A percentile compares a stretch with the other conserved stretches of the same genome.
These are phyloP conservation scores for Ptyas mucosa DNA, from an alignment of 2,113 vertebrate species.

Conservation along the genomic window DNA sequence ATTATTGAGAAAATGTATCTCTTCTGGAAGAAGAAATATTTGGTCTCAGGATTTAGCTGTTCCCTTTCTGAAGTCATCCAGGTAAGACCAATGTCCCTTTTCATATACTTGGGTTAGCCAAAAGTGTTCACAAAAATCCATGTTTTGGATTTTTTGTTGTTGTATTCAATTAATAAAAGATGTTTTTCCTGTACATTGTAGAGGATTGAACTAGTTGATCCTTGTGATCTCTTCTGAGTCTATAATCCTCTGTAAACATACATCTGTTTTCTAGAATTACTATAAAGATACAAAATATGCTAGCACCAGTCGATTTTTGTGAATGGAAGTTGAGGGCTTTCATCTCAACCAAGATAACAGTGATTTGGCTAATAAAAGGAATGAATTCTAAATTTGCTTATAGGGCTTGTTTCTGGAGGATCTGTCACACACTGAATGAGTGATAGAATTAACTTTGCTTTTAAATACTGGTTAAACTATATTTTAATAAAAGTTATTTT, in stretches of 20 bases:
- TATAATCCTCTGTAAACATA: neutral
- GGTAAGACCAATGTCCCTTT: neutral
- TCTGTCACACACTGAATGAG: no score
- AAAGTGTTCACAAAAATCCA: neutral
- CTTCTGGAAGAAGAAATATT: neutral
- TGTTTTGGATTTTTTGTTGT: neutral
- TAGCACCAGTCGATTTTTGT: neutral
- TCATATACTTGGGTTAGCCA: neutral
- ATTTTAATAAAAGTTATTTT: neutral
- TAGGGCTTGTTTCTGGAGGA: no score
- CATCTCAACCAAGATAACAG: neutral
- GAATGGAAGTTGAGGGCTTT: neutral
- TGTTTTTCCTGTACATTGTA: neutral
- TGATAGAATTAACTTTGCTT: no score
- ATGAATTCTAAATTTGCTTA: no score
- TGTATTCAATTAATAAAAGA: neutral
- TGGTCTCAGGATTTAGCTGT: neutral
- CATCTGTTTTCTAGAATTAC: neutral
- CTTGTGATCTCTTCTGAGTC: neutral
- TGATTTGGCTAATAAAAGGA: no score
- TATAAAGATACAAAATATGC: neutral
- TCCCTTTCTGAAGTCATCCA: neutral
- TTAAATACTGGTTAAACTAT: no score
- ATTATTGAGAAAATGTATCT: neutral
- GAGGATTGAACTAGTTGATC: neutral